Percentiles rank a stretch among this genome's conserved stretches.
Conservation (phyloP, 2,797 vertebrate species). For the Tamandua tetradactyla region DNA sequence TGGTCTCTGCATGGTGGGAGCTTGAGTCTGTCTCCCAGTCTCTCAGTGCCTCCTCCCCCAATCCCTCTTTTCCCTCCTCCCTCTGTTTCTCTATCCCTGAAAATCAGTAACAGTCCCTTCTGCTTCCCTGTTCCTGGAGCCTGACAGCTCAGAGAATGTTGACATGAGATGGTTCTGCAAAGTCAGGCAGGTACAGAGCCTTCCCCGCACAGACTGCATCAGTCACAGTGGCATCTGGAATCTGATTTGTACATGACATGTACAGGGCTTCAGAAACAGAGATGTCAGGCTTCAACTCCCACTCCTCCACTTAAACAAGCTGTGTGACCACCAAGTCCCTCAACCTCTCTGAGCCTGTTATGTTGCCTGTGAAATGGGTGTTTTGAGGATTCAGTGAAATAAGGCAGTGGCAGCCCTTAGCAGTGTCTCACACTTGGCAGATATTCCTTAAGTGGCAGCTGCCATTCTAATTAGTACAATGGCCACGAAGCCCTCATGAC, state of each 20-base stretch:
- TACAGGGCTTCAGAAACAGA: background rate
- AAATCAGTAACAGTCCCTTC: background rate
- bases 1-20: rapidly evolving
- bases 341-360: background rate
- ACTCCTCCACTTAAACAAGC: rapidly evolving
- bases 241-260: rapidly evolving
- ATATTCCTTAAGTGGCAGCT: rapidly evolving
- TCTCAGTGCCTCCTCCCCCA: background rate
- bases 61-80: background rate
- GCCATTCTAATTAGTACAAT: rapidly evolving
- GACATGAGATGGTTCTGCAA: rapidly evolving
- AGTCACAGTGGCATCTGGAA: rapidly evolving
- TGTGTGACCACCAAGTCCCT: background rate
- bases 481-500: rapidly evolving
- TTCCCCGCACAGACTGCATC: background rate
- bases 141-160: background rate
- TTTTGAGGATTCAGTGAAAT: background rate
- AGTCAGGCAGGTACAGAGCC: rapidly evolving
- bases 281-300: background rate
- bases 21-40: background rate
- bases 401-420: background rate
- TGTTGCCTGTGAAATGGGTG: background rate
- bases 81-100: background rate
- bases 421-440: background rate
- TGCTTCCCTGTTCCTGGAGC: rapidly evolving